Conservation (phyloP, 2,888 invertebrate genomes). For the Bursaphelenchus okinawaensis region DNA sequence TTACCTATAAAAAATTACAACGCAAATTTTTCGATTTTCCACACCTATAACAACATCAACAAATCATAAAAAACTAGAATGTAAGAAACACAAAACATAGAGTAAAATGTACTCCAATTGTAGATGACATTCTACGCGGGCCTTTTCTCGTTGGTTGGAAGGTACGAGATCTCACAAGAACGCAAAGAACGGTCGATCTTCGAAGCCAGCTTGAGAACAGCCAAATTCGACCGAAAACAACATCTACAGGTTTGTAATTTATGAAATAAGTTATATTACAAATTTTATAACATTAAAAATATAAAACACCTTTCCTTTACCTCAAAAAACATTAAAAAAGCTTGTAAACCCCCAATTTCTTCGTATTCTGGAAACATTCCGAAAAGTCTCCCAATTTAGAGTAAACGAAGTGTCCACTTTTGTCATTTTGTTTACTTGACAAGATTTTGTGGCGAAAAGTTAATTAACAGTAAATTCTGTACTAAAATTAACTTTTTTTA, state of each 20-base stretch:
- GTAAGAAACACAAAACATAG: no score
- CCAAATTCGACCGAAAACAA: constrained; percentile 23
- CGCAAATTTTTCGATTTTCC: constrained; percentile 7
- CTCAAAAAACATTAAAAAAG: no score
- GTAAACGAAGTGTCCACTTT: no score
- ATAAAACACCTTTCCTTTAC: no score
- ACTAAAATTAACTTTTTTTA: background rate
- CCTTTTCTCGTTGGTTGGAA: constrained; percentile 29
- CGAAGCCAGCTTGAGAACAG: constrained; percentile 26
- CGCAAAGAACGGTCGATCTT: constrained; percentile 18
- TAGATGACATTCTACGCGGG: constrained; percentile 54
- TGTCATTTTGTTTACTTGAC: no score
- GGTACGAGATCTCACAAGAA: constrained; percentile 46
- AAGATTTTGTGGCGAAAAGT: no score
- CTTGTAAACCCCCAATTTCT: no score
- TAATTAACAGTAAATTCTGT: constrained; percentile 14
- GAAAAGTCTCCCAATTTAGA: no score
- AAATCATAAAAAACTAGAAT: no score
- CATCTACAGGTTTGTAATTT: constrained; percentile 11
- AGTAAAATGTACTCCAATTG: constrained; percentile 4
- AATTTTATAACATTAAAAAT: no score
- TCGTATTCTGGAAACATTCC: no score
- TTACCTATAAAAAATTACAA: constrained; percentile 2
- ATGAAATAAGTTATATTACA: background rate
- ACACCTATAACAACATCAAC: no score